Evolutionary conservation across 2,113 vertebrate genomes (phyloP).

Genomic region (Probosciger aterrimus): DNA sequence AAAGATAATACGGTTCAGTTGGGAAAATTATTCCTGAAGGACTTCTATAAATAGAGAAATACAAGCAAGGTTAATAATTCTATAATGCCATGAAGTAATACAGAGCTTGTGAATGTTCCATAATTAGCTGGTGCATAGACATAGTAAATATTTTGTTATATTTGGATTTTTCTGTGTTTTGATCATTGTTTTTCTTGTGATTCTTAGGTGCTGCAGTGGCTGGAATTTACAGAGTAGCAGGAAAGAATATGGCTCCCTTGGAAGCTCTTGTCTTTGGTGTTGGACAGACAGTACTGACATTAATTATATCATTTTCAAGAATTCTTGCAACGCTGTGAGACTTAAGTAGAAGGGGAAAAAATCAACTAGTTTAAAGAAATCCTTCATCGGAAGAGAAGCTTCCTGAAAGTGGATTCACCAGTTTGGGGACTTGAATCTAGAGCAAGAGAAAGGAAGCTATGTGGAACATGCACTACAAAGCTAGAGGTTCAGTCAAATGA

Average conservation of each 20-base stretch:
- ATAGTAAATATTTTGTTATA: neutral
- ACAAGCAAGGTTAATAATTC: neutral
- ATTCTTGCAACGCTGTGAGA: constrained; percentile 93
- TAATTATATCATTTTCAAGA: constrained; percentile 94
- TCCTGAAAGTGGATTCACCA: constrained; percentile 9
- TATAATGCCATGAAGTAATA: neutral
- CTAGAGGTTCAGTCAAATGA: constrained; percentile 29
- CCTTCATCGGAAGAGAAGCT: neutral
- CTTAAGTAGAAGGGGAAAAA: neutral
- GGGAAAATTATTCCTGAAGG: neutral
- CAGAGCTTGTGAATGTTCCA: neutral
- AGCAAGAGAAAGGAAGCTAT: neutral
- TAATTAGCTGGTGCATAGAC: neutral
- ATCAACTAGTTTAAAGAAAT: neutral
- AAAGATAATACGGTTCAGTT: neutral
- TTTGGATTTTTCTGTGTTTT: neutral
- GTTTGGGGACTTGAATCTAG: neutral
- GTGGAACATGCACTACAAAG: constrained; percentile 1
- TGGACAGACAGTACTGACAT: constrained; percentile 90
- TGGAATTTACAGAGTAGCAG: constrained; percentile 93
- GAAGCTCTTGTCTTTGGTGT: constrained; percentile 94
- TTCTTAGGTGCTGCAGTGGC: constrained; percentile 90
- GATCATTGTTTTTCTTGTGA: neutral
- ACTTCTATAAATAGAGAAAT: neutral
- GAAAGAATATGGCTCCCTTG: constrained; percentile 95